A percentile compares a stretch with the other conserved stretches of the same genome.
These are phyloP conservation scores for Scolopax rusticola DNA, from an alignment of 2,797 vertebrate species.

Conservation along the genomic window DNA sequence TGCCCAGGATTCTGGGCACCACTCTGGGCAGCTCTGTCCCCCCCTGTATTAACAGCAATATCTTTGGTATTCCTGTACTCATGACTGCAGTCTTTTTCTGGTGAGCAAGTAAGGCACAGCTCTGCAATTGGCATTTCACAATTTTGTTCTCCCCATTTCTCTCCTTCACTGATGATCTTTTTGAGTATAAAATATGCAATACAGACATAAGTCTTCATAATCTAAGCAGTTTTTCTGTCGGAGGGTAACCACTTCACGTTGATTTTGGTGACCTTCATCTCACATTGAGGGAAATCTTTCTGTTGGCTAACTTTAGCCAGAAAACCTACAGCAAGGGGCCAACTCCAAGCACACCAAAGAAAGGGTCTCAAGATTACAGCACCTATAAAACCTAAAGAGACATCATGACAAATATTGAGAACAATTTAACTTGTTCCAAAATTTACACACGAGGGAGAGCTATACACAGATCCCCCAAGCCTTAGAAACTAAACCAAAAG, in stretches of 20 bases:
- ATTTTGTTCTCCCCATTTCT: neutral
- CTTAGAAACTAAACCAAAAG: neutral
- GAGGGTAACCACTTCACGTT: neutral
- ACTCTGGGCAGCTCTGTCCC: too few species aligned
- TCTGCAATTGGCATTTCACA: neutral
- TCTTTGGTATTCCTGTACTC: neutral
- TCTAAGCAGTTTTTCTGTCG: neutral
- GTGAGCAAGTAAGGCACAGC: neutral
- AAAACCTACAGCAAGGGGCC: neutral
- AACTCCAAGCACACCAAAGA: neutral
- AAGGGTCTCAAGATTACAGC: too few species aligned
- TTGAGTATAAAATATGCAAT: neutral
- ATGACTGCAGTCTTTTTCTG: neutral
- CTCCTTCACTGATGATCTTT: neutral
- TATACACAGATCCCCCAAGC: neutral
- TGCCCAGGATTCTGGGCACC: too few species aligned
- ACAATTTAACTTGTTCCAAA: neutral
- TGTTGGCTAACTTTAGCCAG: neutral
- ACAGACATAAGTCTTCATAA: neutral
- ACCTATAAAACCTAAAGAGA: neutral
- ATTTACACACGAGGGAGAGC: neutral
- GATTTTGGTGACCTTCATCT: neutral
- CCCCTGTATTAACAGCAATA: neutral
- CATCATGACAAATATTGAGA: neutral
- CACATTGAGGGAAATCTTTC: neutral